Conservation (phyloP, 2,113 vertebrate species). For the Muscicapa adusta region DNA sequence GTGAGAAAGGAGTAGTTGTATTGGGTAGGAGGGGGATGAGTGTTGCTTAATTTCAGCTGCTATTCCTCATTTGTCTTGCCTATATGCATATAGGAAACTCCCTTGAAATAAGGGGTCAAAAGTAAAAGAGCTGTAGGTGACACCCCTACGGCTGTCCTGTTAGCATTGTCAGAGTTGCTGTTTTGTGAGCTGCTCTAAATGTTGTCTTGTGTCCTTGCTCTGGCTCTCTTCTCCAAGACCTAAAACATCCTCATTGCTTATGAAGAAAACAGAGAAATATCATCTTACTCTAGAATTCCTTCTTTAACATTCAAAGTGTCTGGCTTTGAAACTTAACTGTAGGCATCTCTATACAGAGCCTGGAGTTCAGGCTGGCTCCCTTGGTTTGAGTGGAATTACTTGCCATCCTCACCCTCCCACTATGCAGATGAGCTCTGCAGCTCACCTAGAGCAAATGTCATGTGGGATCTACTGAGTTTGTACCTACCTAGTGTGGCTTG, state of each 20-base stretch:
- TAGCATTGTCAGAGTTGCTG: not conserved
- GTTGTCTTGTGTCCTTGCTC: not conserved
- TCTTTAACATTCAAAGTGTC: not conserved
- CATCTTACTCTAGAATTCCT: not conserved
- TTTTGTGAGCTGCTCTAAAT: not conserved
- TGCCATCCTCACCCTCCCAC: not conserved
- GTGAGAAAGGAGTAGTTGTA: not conserved
- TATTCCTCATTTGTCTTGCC: not conserved
- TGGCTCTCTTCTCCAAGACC: not conserved
- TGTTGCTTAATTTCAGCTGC: not conserved
- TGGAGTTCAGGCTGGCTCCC: not conserved
- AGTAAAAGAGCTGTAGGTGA: not conserved
- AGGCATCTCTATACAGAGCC: not conserved
- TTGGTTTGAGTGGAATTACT: not conserved
- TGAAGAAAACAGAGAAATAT: not conserved
- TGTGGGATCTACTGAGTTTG: not conserved
- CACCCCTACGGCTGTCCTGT: fast-evolving
- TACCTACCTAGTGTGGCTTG: not conserved
- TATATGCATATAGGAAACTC: fast-evolving
- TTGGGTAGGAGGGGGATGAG: not conserved
- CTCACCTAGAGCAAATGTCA: not conserved
- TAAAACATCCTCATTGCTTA: not conserved
- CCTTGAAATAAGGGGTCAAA: not conserved
- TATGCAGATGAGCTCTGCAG: not conserved
- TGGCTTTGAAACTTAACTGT: not conserved